Evolutionary conservation across 2,113 vertebrate species (phyloP).

Genomic region (Megaceryle torquata): DNA sequence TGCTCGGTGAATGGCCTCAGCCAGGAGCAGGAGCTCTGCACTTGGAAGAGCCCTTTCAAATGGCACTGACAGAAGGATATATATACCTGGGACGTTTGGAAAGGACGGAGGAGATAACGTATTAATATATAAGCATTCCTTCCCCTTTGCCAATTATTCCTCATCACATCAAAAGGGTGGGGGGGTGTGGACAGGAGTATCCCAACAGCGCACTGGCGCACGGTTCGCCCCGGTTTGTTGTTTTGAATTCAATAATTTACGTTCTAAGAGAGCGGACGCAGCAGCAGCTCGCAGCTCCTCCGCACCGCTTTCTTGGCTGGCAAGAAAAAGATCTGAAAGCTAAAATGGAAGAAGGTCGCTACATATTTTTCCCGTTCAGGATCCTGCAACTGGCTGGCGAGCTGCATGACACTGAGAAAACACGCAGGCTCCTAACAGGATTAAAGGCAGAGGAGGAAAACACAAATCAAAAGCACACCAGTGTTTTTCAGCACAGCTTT

Average conservation of each 20-base stretch:
- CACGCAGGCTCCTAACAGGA: neutral
- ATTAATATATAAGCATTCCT: neutral
- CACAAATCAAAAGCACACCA: neutral
- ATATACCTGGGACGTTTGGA: neutral
- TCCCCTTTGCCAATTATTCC: neutral
- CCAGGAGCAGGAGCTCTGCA: neutral
- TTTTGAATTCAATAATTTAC: neutral
- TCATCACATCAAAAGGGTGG: neutral
- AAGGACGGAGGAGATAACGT: neutral
- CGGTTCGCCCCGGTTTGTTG: neutral
- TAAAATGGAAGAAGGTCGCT: neutral
- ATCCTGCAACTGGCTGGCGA: neutral
- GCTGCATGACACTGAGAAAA: neutral
- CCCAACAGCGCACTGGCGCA: accelerated
- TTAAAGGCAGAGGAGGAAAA: neutral
- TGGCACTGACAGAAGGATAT: neutral
- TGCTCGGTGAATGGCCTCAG: neutral
- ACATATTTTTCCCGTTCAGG: neutral
- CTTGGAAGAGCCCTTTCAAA: neutral
- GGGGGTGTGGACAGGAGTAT: neutral
- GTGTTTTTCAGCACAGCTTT: neutral
- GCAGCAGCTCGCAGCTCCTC: neutral
- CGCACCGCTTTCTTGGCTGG: neutral
- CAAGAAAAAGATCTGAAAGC: neutral
- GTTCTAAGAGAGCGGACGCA: neutral